phyloP scores from a whole-genome alignment of 1,140 invertebrate species.

The Riptortus pedestris region DNA sequence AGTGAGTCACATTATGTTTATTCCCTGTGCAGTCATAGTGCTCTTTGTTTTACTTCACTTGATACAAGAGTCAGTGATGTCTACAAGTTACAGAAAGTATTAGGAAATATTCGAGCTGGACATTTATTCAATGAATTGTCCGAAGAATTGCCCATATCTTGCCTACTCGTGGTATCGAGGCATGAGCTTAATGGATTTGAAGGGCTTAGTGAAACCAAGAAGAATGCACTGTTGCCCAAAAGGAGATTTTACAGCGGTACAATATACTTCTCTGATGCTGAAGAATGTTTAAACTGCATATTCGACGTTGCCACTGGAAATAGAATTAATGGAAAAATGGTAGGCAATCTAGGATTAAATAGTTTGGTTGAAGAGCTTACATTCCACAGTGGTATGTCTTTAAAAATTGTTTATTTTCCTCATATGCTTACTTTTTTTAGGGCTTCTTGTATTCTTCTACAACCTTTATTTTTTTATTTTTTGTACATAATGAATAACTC shows the following conservation, averaged over 20 bases:
- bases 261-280: not conserved
- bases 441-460: not conserved
- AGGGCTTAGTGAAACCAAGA: not conserved
- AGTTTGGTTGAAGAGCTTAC: not conserved
- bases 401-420: not conserved
- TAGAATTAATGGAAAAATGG: not conserved
- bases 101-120: not conserved
- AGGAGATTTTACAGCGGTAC: not conserved
- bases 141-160: not conserved
- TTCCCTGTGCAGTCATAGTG: not conserved
- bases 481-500: no score
- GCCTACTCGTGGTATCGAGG: not conserved
- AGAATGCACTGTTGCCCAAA: not conserved
- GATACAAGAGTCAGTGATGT: not conserved
- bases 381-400: not conserved
- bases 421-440: not conserved
- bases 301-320: not conserved
- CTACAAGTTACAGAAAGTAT: not conserved
- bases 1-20: not conserved
- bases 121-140: not conserved
- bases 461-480: not conserved
- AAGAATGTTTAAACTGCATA: not conserved
- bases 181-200: not conserved
- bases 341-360: not conserved
- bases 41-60: not conserved